phyloP scores from a whole-genome alignment of 2,113 vertebrate species.

The Perca fluviatilis region DNA sequence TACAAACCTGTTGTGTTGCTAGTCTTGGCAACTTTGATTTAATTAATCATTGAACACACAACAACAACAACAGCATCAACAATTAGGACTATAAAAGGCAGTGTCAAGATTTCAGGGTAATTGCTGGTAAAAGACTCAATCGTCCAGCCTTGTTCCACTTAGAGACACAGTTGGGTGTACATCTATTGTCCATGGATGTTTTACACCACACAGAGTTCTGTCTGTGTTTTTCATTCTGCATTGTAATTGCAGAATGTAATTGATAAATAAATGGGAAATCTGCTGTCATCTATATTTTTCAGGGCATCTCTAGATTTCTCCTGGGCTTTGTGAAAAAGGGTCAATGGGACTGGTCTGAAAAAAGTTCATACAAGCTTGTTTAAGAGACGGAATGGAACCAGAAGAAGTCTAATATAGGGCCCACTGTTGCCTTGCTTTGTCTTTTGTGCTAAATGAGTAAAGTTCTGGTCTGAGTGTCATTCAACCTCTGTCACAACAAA shows the following conservation, averaged over 20 bases:
- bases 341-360: conserved; percentile 58
- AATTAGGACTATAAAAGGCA: neutral
- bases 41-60: neutral
- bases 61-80: neutral
- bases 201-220: neutral
- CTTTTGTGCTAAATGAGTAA: conserved; percentile 64
- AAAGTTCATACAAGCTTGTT: conserved; percentile 9
- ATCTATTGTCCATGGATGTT: neutral
- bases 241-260: too few species aligned
- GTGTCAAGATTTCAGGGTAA: neutral
- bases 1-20: neutral
- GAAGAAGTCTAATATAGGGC: conserved; percentile 41
- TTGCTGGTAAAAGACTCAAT: neutral
- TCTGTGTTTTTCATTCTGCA: neutral
- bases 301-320: conserved; percentile 28
- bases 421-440: conserved; percentile 45
- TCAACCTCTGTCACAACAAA: conserved; percentile 53
- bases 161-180: neutral
- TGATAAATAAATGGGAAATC: neutral
- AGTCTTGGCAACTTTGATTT: neutral
- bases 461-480: conserved; percentile 69
- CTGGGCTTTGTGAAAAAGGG: conserved; percentile 37
- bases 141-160: neutral
- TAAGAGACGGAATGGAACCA: conserved; percentile 43
- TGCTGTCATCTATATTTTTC: conserved; percentile 16